Evolutionary conservation across 2,113 vertebrate genomes (phyloP).

Genomic region (Anser cygnoides): DNA sequence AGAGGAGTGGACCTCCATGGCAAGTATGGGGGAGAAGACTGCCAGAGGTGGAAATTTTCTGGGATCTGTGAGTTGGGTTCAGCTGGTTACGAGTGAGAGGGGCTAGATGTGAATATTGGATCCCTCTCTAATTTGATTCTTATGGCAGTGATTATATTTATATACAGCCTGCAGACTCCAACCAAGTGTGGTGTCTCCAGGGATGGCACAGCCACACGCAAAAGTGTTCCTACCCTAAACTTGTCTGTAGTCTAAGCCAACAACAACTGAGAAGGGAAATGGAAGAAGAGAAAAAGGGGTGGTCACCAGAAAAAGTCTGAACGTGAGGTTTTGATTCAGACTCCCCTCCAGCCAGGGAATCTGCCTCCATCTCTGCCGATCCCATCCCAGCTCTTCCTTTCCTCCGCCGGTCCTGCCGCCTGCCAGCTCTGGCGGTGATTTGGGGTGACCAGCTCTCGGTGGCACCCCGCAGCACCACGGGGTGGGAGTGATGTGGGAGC

Average conservation of each 20-base stretch:
- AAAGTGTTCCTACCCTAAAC: constrained; percentile 56
- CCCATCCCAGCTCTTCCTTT: neutral
- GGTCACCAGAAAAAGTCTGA: constrained; percentile 26
- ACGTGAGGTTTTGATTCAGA: constrained; percentile 36
- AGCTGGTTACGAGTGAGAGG: constrained; percentile 42
- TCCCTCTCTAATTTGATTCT: constrained; percentile 64
- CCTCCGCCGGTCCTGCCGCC: neutral
- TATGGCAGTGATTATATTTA: constrained; percentile 68
- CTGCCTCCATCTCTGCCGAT: neutral
- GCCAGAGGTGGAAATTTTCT: constrained; percentile 68
- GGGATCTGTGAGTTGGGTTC: constrained; percentile 49
- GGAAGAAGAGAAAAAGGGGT: constrained; percentile 56
- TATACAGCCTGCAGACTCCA: constrained; percentile 62
- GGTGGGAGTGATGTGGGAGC: neutral
- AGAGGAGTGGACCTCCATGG: constrained; percentile 28
- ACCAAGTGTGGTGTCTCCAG: constrained; percentile 60
- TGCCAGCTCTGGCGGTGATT: neutral
- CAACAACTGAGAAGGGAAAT: constrained; percentile 63
- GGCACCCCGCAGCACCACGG: fast-evolving
- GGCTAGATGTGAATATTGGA: constrained; percentile 58
- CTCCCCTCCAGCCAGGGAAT: neutral
- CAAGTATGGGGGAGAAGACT: neutral
- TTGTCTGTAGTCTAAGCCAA: constrained; percentile 66
- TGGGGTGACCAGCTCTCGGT: neutral
- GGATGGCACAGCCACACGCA: constrained; percentile 65